Percentiles rank a stretch among this genome's conserved stretches.
These are phyloP conservation scores for Melanerpes aurifrons DNA, from an alignment of 2,113 vertebrate species.

Conservation along the genomic window DNA sequence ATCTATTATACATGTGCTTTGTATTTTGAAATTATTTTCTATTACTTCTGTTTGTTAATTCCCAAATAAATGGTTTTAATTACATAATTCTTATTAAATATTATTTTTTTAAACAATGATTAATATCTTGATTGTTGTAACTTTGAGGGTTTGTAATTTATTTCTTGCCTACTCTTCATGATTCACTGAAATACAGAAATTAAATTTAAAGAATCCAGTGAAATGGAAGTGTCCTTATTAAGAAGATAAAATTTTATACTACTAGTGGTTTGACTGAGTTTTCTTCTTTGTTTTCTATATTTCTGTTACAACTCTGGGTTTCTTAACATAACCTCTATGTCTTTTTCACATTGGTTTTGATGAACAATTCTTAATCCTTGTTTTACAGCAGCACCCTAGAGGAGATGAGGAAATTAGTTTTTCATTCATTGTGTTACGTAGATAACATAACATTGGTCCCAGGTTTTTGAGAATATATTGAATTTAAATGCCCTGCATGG, in stretches of 20 bases:
- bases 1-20: not conserved
- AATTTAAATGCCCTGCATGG: not conserved
- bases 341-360: not conserved
- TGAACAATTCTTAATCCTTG: conserved; percentile 27
- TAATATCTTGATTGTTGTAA: not conserved
- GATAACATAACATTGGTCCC: not conserved
- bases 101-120: not conserved
- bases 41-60: not conserved
- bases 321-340: not conserved
- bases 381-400: conserved; percentile 16
- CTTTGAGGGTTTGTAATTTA: not conserved
- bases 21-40: not conserved
- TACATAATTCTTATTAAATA: not conserved
- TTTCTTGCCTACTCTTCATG: not conserved
- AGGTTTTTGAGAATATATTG: not conserved
- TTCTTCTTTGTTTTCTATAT: not conserved
- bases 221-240: not conserved
- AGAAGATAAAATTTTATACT: not conserved
- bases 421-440: not conserved
- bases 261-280: not conserved
- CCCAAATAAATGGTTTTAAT: not conserved
- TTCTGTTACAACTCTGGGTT: not conserved
- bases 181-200: conserved; percentile 2
- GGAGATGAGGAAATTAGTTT: conserved; percentile 18
- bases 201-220: not conserved